Base-by-base conservation (phyloP, 2,797 vertebrate genomes). In the Chromobotia macracanthus region DNA sequence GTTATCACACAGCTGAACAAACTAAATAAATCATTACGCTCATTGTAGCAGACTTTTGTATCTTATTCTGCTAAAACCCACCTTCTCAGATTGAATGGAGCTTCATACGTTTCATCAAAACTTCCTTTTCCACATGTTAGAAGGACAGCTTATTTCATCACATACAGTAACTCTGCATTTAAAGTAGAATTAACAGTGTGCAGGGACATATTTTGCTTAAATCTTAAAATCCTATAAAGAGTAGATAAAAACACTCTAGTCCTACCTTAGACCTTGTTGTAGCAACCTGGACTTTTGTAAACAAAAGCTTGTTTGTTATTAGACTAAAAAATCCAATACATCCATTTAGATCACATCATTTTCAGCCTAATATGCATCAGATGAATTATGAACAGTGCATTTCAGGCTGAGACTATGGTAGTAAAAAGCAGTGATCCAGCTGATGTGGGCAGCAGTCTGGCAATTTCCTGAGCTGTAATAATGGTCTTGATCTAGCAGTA, bases 401-500 rank as follows among this genome's bases (percentile, higher is more conserved):
- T 25, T 51, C 19, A 60, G 75, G 44, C 56, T 61, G 44, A 69
- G 41, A 58, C 21, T 46, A 19, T 6, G 1, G 12, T 6, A 63
- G 15, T 50, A 38, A 63, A 71, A 53, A 18, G 2, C 16, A 31
- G 58, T 61, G 58, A 31, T 61, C 6, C 11, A 72, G 41, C 38
- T 68, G 44, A 15, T 11, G 15, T 71, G 28, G 61, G 16, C 56
- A 71, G 46, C 16, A 44, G 76, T 70, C 66, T 70, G 55, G 44
- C 66, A 70, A 31, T 70, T 70, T 60, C 50, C 58, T 71, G 46
- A 63, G 67, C 67, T 53, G 16, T 71, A 64, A 64, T 78, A 78
- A 64, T 64, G 19, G 67, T 48, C 56, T 64, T 78, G 58, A 64
- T 71, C 76, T 80, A 11, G 69, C 28, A 72, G 74, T 51, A 65